Evolutionary conservation across 2,797 vertebrate species (phyloP).

Genomic region (Enteromius mattozi): DNA sequence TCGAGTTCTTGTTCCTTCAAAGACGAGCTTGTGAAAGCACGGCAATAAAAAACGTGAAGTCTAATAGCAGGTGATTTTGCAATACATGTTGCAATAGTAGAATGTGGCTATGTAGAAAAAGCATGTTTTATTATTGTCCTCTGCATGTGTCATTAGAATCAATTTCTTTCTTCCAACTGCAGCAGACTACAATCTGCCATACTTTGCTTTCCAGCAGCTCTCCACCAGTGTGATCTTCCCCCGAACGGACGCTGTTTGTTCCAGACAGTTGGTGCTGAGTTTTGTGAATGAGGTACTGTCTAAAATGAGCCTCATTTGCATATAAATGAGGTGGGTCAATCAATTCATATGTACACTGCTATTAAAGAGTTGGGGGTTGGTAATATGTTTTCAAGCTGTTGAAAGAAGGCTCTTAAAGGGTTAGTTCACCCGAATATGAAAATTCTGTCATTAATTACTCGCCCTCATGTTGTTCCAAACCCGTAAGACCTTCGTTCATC

Average conservation of each 20-base stretch:
- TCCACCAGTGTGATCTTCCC: background rate
- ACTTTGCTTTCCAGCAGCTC: background rate
- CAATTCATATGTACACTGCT: background rate
- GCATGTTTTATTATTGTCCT: background rate
- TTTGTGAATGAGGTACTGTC: background rate
- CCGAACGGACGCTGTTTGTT: background rate
- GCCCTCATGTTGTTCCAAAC: too few relatives aligned
- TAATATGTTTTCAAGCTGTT: background rate
- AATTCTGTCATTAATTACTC: too few relatives aligned
- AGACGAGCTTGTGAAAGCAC: conserved; percentile 55
- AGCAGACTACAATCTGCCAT: background rate
- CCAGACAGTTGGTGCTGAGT: background rate
- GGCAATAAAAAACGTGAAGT: conserved; percentile 17
- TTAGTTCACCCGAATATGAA: too few relatives aligned
- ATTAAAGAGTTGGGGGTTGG: background rate
- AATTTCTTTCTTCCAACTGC: conserved; percentile 11
- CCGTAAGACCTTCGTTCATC: too few relatives aligned
- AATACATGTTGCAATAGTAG: conserved; percentile 52
- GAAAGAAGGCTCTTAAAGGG: background rate
- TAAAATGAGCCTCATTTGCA: conserved; percentile 1
- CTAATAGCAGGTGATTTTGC: conserved; percentile 53
- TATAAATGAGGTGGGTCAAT: background rate
- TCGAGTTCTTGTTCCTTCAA: conserved; percentile 37
- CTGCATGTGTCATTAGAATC: conserved; percentile 3
- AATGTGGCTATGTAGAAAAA: conserved; percentile 31